Conservation (phyloP, 2,113 vertebrate genomes). For the Platanista minor region DNA sequence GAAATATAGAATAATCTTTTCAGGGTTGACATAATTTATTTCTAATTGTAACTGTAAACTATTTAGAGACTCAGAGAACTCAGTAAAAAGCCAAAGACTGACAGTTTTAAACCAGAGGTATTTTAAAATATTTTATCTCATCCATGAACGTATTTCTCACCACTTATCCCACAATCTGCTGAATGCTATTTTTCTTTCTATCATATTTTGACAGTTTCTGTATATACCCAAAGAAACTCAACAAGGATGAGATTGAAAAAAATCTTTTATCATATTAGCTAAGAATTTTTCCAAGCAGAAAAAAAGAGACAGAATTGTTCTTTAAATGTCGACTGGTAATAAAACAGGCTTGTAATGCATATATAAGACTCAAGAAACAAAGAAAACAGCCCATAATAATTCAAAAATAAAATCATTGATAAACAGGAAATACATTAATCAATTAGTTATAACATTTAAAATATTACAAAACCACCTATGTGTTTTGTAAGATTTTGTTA, state of each 20-base stretch:
- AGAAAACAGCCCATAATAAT: not conserved
- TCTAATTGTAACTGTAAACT: not conserved
- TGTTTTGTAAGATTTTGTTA: not conserved
- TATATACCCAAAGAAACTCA: conserved; percentile 70
- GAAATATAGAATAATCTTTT: not conserved
- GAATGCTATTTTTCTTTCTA: conserved; percentile 78
- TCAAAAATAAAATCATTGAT: not conserved
- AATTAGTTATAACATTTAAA: conserved; percentile 20
- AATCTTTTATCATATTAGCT: conserved; percentile 71
- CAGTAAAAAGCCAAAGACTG: conserved; percentile 21
- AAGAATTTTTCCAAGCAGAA: conserved; percentile 76
- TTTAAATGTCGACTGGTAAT: conserved; percentile 78
- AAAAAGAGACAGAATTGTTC: conserved; percentile 62
- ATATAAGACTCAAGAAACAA: conserved; percentile 21
- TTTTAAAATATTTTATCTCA: conserved; percentile 73
- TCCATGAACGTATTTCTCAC: conserved; percentile 23
- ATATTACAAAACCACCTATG: not conserved
- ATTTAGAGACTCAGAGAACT: not conserved
- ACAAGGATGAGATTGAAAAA: conserved; percentile 70
- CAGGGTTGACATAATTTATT: not conserved
- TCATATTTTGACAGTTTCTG: conserved; percentile 75
- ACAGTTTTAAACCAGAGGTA: not conserved
- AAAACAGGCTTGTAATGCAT: conserved; percentile 62
- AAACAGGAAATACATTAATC: not conserved
- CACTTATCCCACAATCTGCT: conserved; percentile 72